Percentiles rank a stretch among this genome's conserved stretches.
Conservation (phyloP, 2,888 invertebrate species). For the Pilophorus perplexus region DNA sequence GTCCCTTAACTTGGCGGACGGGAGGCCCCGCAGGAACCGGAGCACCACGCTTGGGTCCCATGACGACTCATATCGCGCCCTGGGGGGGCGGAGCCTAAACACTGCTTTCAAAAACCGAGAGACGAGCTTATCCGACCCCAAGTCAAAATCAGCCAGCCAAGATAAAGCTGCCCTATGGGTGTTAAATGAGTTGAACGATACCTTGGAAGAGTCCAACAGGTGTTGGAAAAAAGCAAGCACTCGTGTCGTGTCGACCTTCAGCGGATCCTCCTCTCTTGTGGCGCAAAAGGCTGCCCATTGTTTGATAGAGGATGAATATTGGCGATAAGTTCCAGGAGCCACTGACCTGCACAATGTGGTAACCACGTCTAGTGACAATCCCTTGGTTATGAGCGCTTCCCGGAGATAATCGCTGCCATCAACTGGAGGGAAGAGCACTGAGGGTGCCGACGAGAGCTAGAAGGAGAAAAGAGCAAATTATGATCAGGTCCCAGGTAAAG, state of each 20-base stretch:
- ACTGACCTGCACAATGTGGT: conserved; percentile 1
- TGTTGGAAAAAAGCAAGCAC: not conserved
- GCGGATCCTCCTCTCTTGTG: not conserved
- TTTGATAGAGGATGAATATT: not conserved
- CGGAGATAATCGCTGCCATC: conserved; percentile 1
- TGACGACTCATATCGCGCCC: not conserved
- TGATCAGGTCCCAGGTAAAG: not conserved
- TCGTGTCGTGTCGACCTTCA: not conserved
- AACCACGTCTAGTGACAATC: not conserved
- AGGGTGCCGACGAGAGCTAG: not conserved
- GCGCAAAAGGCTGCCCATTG: not conserved
- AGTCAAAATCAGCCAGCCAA: not conserved
- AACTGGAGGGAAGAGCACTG: not conserved
- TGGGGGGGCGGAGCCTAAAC: not conserved
- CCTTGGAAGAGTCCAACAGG: not conserved
- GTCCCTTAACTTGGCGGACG: not conserved
- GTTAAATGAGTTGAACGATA: not conserved
- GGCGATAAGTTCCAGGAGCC: not conserved
- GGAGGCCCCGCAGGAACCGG: not conserved
- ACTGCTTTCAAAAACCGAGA: not conserved
- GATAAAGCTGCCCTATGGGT: not conserved
- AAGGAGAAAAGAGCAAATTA: not conserved
- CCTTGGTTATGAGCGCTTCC: not conserved
- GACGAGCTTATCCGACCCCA: not conserved
- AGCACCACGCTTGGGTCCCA: not conserved